Base-by-base conservation (phyloP, 2,797 vertebrate species). In the Catharus ustulatus region DNA sequence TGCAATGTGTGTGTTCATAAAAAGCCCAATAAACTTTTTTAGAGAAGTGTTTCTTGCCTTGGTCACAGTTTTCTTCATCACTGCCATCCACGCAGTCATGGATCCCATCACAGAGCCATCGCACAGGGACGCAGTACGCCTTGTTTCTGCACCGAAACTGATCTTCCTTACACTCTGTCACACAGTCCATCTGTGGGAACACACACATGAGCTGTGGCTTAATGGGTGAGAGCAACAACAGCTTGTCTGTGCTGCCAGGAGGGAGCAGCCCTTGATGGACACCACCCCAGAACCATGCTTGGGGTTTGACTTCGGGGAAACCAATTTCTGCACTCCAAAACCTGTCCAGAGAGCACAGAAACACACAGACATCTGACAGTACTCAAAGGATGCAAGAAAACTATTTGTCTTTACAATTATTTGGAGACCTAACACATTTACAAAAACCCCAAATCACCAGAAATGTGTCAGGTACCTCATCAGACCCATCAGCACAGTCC, bases 71-170 rank as follows among this genome's bases (percentile, higher is more conserved):
- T 38, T 98, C 98, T 96, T 99, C 99, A 8, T 99, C 99, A 6
- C 99, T 99, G 96, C 98, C 98, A 96, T 99, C 99, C 97, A 99
- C 98, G 57, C 99, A 99, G 97, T 99, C 99, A 6, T 98, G 97
- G 91, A 98, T 97, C 8, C 98, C 99, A 57, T 99, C 99, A 16
- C 99, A 99, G 34, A 99, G 98, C 99, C 99, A 99, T 55, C 99
- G 98, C 83, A 98, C 96, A 17, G 99, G 99, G 93, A 99, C 98
- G 32, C 99, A 99, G 98, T 99, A 98, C 23, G 99, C 99, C n/a
- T 98, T 99, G 75, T 99, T 99, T 89, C 96, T 98, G 96, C 99
- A 99, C 51, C 98, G 98, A 64, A 99, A 99, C 97, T 99, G 99
- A 75, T 99, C 98, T 85, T 99, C 99, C 92, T 98, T 98, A 90